Conservation (phyloP, 1,140 invertebrate genomes). For the Dufourea novaeangliae region DNA sequence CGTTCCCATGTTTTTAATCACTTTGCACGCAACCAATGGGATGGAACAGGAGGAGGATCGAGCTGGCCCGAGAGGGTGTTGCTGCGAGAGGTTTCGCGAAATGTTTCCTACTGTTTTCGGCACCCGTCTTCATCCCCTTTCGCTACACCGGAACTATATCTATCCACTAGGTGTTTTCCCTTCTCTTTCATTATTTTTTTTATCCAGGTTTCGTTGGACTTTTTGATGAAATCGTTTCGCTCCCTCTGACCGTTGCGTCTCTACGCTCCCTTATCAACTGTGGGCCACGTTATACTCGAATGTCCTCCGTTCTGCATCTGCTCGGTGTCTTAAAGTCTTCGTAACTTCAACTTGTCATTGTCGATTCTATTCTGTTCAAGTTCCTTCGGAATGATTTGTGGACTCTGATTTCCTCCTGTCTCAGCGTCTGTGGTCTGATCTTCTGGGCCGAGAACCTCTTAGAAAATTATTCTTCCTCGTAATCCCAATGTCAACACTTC, state of each 20-base stretch:
- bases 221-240: slow-evolving; percentile 39
- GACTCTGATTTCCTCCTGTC: not conserved
- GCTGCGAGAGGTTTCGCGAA: slow-evolving; percentile 31
- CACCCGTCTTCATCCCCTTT: not conserved
- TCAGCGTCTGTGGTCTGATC: no score
- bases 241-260: not conserved
- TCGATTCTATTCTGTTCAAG: not conserved
- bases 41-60: slow-evolving; percentile 50
- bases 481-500: no score
- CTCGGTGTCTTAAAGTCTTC: no score
- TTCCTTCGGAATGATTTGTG: not conserved
- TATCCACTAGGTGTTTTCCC: not conserved
- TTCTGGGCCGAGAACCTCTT: no score
- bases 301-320: not conserved
- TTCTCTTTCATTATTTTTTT: not conserved
- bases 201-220: not conserved
- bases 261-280: no score
- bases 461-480: no score
- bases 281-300: no score
- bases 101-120: slow-evolving; percentile 53
- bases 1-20: slow-evolving; percentile 67
- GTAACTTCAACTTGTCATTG: not conserved
- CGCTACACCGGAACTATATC: slow-evolving; percentile 15
- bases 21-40: slow-evolving; percentile 68
- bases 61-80: not conserved